These are phyloP conservation scores for Rhincodon typus DNA, from an alignment of 2,797 vertebrate species.

Conservation along the genomic window DNA sequence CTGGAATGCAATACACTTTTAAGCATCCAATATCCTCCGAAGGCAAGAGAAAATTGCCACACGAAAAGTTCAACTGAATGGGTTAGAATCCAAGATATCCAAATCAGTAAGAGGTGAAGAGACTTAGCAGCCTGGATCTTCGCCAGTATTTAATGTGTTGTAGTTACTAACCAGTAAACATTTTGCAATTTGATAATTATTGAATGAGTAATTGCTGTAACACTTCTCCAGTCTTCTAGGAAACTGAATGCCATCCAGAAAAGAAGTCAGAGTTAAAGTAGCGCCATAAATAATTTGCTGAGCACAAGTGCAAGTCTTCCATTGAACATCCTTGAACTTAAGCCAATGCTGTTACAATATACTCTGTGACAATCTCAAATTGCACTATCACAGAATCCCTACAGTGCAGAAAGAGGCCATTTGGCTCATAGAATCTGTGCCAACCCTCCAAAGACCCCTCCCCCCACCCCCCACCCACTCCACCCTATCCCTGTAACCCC, in stretches of 20 bases:
- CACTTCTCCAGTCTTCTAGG: constrained; percentile 22
- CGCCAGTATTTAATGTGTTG: constrained; percentile 13
- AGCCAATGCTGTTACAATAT: background rate
- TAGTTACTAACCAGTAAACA: background rate
- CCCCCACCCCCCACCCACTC: too few species aligned
- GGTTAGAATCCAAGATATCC: background rate
- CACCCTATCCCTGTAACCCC: too few species aligned
- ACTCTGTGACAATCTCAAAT: background rate
- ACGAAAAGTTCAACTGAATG: background rate
- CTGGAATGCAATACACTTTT: background rate
- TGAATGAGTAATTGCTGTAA: background rate
- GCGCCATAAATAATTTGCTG: background rate
- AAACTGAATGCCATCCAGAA: constrained; percentile 33
- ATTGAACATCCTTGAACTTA: background rate
- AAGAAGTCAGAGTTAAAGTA: background rate
- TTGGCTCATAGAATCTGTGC: background rate
- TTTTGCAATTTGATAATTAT: constrained; percentile 32
- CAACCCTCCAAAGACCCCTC: too few species aligned
- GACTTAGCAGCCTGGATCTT: background rate
- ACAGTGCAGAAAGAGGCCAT: background rate
- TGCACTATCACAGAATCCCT: too few species aligned
- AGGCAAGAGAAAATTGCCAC: background rate
- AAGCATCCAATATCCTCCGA: background rate
- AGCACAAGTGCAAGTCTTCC: background rate
- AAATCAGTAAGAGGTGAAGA: background rate